Evolutionary conservation across 2,113 vertebrate species (phyloP), one percentile per base, ranked within the genome.

Genomic region (Ranitomeya imitator): DNA sequence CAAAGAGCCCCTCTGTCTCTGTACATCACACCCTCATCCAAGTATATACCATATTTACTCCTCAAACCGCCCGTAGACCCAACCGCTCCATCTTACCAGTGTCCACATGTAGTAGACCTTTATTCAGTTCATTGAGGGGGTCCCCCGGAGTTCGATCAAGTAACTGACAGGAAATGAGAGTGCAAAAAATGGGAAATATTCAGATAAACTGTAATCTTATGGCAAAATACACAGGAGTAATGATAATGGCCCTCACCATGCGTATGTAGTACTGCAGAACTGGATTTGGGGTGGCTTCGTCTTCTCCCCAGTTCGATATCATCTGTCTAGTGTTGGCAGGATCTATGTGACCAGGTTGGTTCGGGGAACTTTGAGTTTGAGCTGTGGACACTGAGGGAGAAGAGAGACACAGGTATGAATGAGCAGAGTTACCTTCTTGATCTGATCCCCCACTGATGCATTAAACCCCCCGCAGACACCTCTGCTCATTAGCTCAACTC

Each of bases 221-320:
- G 6, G 11, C 23, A n/a, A n/a, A n/a, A 0, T 6, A n/a, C 76
- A 54, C 76, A 19, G 14, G 18, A 14, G 14, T 11, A 63, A 16
- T 31, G 3, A 45, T 21, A 52, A 51, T 18, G 23, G 11, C 14
- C 21, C 90, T 45, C 83, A 92, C 91, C 91, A 91, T 88, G 2
- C 92, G 91, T 77, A 94, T 87, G 86, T 93, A 94, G 63, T 93
- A 90, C 86, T 92, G 93, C 13, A 93, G 88, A 45, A 92, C 45
- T 37, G 92, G 91, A 54, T 91, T 85, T 23, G 91, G n/a, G 65
- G 90, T 86, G 0, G 21, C 89, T 7, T 86, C 88, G 3, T 65
- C 79, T 21, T 45, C 81, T 21, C n/a, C 60, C 86, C 55, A 21
- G 55, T 76, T 71, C 7, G 63, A 69, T 15, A 67, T 14, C 0